Evolutionary conservation across 2,888 invertebrate species (phyloP), one percentile per base, ranked within the genome.

Genomic region (Venusia cambrica): DNA sequence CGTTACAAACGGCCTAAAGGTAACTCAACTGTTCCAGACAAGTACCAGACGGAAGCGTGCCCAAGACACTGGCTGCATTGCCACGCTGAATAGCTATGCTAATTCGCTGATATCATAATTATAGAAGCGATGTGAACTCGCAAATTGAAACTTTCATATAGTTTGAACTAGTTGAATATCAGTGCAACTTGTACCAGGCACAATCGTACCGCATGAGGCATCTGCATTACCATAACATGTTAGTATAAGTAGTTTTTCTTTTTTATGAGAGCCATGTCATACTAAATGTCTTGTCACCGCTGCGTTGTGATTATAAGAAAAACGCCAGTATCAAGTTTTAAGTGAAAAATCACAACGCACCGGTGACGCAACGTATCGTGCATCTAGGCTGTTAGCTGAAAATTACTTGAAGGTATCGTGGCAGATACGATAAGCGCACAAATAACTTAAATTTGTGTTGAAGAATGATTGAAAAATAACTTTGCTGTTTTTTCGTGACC

Each of bases 121-220:
- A 20, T 13, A 7, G 19, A 9, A 16, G 6, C 11, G 16, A 7
- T 22, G 9, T 4, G 12, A 29, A 22, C 18, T 32, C 33, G 2
- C n/a, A 22, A 15, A 8, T 11, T 12, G 4, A 24, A 28, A 33
- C 30, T 38, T 26, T 16, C 15, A 19, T 26, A 22, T 32, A 34
- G 26, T 38, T 36, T 24, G 9, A 26, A 22, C 26, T 18, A 32
- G 15, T 37, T 14, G 17, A 38, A 16, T 27, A 30, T 19, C 16
- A 36, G 54, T 51, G 45, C 46, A 42, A 48, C 29, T 36, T 39
- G 54, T 53, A 40, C 48, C 50, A 47, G 53, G 48, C 39, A 34
- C 48, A 28, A 22, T 36, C 9, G 13, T 29, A 18, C 28, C 31
- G 19, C 25, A 26, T 12, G 25, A 19, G 34, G 24, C 28, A 38